Evolutionary conservation across 1,140 invertebrate genomes (phyloP).

Genomic region (Eupristina koningsbergeri): DNA sequence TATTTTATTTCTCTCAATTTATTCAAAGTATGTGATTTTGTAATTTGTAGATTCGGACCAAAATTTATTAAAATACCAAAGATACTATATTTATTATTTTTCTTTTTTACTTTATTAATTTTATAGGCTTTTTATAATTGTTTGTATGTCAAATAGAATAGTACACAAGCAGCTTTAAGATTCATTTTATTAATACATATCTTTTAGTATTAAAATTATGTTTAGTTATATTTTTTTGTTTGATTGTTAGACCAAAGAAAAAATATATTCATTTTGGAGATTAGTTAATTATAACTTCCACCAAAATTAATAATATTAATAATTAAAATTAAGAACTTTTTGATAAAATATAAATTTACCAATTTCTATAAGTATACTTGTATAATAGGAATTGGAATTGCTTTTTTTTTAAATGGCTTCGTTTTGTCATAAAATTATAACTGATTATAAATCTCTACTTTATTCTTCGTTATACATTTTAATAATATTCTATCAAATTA

Average conservation of each 20-base stretch:
- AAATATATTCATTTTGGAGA: too few species aligned
- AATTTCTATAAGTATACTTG: conserved; percentile 10
- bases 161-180: too few species aligned
- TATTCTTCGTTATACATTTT: not conserved
- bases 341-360: not conserved
- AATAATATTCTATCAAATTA: not conserved
- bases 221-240: too few species aligned
- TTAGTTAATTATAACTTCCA: too few species aligned
- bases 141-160: not conserved
- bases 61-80: not conserved
- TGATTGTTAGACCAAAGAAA: too few species aligned
- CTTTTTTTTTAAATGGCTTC: not conserved
- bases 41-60: not conserved
- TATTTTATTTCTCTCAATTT: not conserved
- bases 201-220: too few species aligned
- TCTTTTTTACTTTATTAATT: not conserved
- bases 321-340: too few species aligned
- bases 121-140: not conserved
- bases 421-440: too few species aligned
- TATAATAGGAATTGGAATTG: not conserved
- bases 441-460: too few species aligned
- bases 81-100: conserved; percentile 15
- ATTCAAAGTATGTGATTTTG: not conserved
- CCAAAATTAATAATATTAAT: too few species aligned
- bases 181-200: not conserved